These are phyloP conservation scores for Hydra vulgaris DNA, from an alignment of 30 jellyfish, hydroid and myxozoan species.

Conservation along the genomic window DNA sequence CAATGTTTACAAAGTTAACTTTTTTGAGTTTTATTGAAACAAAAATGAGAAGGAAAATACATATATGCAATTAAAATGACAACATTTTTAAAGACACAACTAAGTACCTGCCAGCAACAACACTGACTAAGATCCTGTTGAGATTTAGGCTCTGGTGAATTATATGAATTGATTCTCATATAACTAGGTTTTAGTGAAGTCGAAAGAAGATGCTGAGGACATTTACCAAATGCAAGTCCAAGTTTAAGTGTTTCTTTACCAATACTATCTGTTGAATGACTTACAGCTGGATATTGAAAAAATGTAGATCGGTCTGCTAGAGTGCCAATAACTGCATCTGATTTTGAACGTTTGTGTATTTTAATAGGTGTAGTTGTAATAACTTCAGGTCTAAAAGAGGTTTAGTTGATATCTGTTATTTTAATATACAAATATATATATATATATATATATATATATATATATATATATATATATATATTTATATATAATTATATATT, in stretches of 20 bases:
- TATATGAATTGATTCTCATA: conserved; percentile 8
- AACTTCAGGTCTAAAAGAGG: conserved; percentile 24
- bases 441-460: too few species aligned
- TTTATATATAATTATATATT: too few species aligned
- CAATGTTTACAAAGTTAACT: background rate
- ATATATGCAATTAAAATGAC: too few species aligned
- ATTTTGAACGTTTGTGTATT: conserved; percentile 88
- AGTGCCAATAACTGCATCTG: conserved; percentile 88
- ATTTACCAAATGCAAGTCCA: conserved; percentile 94
- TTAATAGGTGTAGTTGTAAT: conserved; percentile 50
- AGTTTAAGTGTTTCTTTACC: conserved; percentile 57
- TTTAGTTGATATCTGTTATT: too few species aligned
- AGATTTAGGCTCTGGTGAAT: background rate
- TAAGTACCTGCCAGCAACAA: conserved; percentile 94
- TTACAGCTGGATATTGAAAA: conserved; percentile 28
- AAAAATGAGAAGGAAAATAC: background rate
- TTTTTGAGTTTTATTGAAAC: background rate
- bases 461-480: too few species aligned
- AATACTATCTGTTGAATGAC: conserved; percentile 74
- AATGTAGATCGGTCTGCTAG: conserved; percentile 28
- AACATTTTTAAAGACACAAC: too few species aligned
- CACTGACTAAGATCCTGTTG: conserved; percentile 22
- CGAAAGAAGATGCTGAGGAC: conserved; percentile 44
- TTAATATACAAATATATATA: too few species aligned
- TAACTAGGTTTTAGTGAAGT: background rate